Conservation (phyloP, 2,888 invertebrate genomes). For the Hoplodrina ambigua region DNA sequence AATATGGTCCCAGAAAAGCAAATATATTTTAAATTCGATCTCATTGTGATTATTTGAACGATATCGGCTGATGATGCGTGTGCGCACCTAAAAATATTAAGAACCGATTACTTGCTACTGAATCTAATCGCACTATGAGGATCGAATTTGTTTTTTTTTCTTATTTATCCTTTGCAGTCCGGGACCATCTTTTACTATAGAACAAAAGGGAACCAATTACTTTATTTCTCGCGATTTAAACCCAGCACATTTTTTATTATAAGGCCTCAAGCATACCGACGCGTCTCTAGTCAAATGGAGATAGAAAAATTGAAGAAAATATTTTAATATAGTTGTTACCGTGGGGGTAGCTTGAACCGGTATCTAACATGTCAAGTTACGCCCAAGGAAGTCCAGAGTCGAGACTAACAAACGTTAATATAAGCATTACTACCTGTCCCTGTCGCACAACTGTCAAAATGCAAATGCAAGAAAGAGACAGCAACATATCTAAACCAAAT, state of each 20-base stretch:
- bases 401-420: neutral
- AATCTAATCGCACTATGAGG: too few species aligned
- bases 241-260: slow-evolving; percentile 52
- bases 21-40: neutral
- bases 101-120: too few species aligned
- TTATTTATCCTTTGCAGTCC: neutral
- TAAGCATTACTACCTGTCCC: neutral
- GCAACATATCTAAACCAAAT: neutral
- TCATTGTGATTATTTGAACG: neutral
- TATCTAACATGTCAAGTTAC: slow-evolving; percentile 20
- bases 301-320: slow-evolving; percentile 13
- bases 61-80: too few species aligned
- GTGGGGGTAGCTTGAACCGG: slow-evolving; percentile 15
- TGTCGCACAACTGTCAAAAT: neutral
- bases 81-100: too few species aligned
- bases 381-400: neutral
- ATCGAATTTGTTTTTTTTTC: too few species aligned
- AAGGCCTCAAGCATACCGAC: slow-evolving; percentile 63
- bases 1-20: slow-evolving; percentile 19
- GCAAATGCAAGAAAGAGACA: neutral
- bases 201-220: slow-evolving; percentile 34
- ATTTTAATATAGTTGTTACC: neutral
- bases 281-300: slow-evolving; percentile 32
- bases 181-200: slow-evolving; percentile 14
- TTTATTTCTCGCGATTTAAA: slow-evolving; percentile 47